Conservation (phyloP, 1,140 invertebrate species). For the Drosophila paulistorum region DNA sequence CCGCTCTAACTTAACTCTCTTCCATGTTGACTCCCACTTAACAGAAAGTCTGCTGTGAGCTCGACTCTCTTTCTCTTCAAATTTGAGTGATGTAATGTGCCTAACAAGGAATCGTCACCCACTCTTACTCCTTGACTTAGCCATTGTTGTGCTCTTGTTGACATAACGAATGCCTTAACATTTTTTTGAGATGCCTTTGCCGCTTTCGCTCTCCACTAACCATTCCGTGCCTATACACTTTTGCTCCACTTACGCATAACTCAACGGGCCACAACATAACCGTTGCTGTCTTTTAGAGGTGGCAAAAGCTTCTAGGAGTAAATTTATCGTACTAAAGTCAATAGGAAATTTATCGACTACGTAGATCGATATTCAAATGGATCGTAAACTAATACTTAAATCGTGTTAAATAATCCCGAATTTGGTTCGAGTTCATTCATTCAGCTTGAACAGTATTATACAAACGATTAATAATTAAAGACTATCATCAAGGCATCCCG, state of each 20-base stretch:
- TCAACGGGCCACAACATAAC: constrained; percentile 37
- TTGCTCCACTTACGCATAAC: constrained; percentile 76
- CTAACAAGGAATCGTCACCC: constrained; percentile 47
- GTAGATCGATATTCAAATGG: too few species aligned
- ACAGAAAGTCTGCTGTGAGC: constrained; percentile 7
- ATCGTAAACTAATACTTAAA: too few species aligned
- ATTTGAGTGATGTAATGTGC: constrained; percentile 75
- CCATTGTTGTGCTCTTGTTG: constrained; percentile 72
- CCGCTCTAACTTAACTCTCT: not conserved
- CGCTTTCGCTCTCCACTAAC: not conserved
- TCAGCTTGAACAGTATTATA: too few species aligned
- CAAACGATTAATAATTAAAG: too few species aligned
- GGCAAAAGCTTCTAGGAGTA: not conserved
- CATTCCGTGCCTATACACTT: constrained; percentile 49
- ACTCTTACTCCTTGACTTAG: constrained; percentile 17
- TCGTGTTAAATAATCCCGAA: too few species aligned
- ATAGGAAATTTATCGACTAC: too few species aligned
- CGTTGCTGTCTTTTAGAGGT: constrained; percentile 22
- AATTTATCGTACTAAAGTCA: too few species aligned
- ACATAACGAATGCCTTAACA: constrained; percentile 79
- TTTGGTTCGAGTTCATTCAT: too few species aligned
- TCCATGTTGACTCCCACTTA: not conserved
- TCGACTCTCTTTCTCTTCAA: constrained; percentile 40
- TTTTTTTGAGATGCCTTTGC: constrained; percentile 54
- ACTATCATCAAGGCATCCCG: too few species aligned